phyloP scores from a whole-genome alignment of 2,888 invertebrate species.

The Hofmannophila pseudospretella region DNA sequence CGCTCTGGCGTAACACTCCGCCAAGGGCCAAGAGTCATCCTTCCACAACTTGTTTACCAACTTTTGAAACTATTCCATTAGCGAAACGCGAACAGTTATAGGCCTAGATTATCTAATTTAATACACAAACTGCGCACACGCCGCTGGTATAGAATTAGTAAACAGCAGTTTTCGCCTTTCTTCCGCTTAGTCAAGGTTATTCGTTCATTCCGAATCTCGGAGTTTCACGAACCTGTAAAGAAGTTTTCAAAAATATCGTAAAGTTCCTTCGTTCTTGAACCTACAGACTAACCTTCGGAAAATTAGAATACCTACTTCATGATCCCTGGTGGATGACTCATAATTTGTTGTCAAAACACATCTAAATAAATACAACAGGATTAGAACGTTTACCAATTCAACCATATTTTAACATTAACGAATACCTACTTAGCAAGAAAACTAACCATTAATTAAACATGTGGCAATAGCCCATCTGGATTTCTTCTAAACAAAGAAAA shows the following conservation, averaged over 20 bases:
- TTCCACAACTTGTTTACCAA: conserved; percentile 8
- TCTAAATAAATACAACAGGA: not conserved
- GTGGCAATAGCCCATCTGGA: conserved; percentile 33
- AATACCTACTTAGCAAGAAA: not conserved
- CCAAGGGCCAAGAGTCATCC: conserved; percentile 6
- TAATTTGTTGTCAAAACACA: no score
- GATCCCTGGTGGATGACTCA: no score
- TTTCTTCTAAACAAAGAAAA: conserved; percentile 45
- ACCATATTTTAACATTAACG: not conserved
- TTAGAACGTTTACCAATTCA: not conserved
- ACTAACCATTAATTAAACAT: not conserved
- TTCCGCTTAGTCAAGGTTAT: not conserved
- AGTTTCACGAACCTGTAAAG: no score
- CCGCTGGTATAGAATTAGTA: not conserved
- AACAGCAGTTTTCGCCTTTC: not conserved
- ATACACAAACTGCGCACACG: conserved; percentile 9
- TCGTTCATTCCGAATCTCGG: not conserved
- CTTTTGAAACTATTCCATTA: conserved; percentile 5
- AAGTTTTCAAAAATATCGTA: no score
- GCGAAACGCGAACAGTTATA: conserved; percentile 4
- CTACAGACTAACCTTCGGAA: no score
- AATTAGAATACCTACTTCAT: no score
- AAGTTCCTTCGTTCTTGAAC: no score
- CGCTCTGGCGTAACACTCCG: conserved; percentile 6
- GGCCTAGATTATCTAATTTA: conserved; percentile 5